Percentiles rank a stretch among this genome's conserved stretches.
phyloP scores from a whole-genome alignment of 2,888 invertebrate genomes.

The Caenorhabditis sp. region DNA sequence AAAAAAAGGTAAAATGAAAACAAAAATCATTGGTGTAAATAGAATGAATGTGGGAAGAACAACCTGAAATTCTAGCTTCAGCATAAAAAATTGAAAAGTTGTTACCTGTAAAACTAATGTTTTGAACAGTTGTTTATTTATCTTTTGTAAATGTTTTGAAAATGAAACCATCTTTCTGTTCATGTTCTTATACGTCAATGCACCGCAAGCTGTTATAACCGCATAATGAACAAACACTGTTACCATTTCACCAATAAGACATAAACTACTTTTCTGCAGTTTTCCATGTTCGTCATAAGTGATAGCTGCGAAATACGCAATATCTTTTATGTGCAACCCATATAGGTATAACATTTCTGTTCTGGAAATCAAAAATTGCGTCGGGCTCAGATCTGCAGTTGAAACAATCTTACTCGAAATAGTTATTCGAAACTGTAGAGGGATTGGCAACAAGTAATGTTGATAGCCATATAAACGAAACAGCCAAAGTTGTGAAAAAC shows the following conservation, averaged over 20 bases:
- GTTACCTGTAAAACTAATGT: neutral
- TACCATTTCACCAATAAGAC: no score
- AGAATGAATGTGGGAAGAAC: neutral
- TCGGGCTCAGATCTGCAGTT: no score
- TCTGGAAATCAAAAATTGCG: no score
- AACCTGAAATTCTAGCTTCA: no score
- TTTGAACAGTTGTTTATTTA: conserved; percentile 3
- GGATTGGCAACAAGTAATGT: neutral
- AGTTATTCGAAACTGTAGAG: no score
- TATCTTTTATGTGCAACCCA: no score
- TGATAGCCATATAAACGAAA: neutral
- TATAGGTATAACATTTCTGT: no score
- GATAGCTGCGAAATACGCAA: no score
- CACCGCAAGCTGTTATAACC: neutral
- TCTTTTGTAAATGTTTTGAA: neutral
- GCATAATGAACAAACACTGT: neutral
- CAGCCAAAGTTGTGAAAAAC: neutral
- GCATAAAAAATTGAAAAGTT: no score
- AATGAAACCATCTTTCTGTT: neutral
- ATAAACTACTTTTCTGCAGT: no score
- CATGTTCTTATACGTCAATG: neutral
- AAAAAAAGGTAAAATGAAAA: neutral
- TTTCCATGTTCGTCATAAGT: no score
- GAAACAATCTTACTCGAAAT: no score
- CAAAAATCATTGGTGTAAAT: neutral